Percentiles rank a stretch among this genome's conserved stretches.
Conservation (phyloP, 1,140 invertebrate species). For the Subanguina moxae region DNA sequence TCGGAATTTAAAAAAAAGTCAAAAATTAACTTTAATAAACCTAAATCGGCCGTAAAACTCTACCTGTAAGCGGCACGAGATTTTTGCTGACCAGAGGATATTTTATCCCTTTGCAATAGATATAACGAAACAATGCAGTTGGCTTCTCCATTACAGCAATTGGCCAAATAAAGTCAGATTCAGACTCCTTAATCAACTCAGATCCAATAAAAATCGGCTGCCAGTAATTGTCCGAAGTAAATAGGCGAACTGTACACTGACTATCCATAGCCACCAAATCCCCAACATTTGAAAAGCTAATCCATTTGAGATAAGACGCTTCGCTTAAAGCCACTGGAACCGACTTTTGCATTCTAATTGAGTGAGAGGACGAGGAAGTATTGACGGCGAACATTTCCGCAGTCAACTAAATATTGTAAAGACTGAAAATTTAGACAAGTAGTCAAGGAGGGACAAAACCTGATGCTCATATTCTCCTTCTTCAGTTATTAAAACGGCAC, state of each 20-base stretch:
- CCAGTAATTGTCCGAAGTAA: conserved; percentile 12
- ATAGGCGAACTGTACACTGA: conserved; percentile 23
- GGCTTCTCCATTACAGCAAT: conserved; percentile 20
- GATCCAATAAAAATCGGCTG: conserved; percentile 14
- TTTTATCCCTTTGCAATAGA: conserved; percentile 25
- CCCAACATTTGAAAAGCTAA: conserved; percentile 15
- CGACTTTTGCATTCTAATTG: conserved; percentile 8
- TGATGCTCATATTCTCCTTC: conserved; percentile 34
- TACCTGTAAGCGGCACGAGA: conserved; percentile 8
- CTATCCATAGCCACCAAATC: conserved; percentile 23
- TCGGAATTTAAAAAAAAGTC: too few relatives aligned
- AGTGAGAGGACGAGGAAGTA: conserved; percentile 12
- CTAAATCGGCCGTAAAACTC: conserved; percentile 2
- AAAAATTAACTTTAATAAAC: conserved; percentile 8
- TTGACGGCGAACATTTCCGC: conserved; percentile 21
- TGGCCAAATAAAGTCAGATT: conserved; percentile 26
- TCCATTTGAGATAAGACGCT: conserved; percentile 13
- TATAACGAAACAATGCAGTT: conserved; percentile 23
- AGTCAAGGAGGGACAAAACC: conserved; percentile 5
- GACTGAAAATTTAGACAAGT: conserved; percentile 10
- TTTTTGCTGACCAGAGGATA: conserved; percentile 20
- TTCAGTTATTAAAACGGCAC: conserved; percentile 13
- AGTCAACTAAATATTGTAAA: conserved; percentile 2
- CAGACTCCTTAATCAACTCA: conserved; percentile 15
- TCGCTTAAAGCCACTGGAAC: conserved; percentile 7